Evolutionary conservation across 1,140 invertebrate genomes (phyloP), one percentile per base, ranked within the genome.

Genomic region (Lasioglossum baleicum): DNA sequence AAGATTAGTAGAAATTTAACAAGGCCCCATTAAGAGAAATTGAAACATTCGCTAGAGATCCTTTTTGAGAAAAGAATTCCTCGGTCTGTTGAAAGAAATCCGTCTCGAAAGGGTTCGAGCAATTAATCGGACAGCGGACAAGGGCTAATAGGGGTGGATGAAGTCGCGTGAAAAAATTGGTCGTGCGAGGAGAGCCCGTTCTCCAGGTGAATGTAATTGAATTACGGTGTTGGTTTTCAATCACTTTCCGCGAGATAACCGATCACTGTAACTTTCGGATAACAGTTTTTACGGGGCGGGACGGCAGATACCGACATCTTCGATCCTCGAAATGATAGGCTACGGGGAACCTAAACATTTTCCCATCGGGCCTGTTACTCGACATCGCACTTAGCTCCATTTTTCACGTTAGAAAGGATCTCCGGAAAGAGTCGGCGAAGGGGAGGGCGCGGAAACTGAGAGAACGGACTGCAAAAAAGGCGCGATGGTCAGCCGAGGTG

Each of bases 311-410:
- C 51, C 7, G 53, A 76, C 73, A 60, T 58, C 44, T 72, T 78
- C 60, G 68, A 72, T 71, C 58, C 26, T 15, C 15, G 44, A 40
- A 78, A 78, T 61, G 76, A 79, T 73, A 73, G 70, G 44, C 58
- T 13, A 80, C 63, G 53, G 42, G 22, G 63, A 74, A 74, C 26
- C 71, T 48, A 80, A 67, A 75, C 61, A 74, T 74, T 80, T 80
- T 60, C 48, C 77, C 77, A 51, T 53, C 71, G 56, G 42, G 26
- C 56, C 64, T 67, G 78, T 75, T 80, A 80, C 78, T 67, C 78
- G 72, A 67, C 61, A 67, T 80, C 71, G 78, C 71, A 74, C 78
- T 80, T 80, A 80, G 78, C 51, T 56, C 75, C 78, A 80, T 80
- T 80, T 80, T 80, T 80, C 78, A 80, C 78, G 72, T 80, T 75